Percentiles rank a stretch among this genome's conserved stretches.
Evolutionary conservation across 2,888 invertebrate genomes (phyloP).

Genomic region (Unio pictorum): DNA sequence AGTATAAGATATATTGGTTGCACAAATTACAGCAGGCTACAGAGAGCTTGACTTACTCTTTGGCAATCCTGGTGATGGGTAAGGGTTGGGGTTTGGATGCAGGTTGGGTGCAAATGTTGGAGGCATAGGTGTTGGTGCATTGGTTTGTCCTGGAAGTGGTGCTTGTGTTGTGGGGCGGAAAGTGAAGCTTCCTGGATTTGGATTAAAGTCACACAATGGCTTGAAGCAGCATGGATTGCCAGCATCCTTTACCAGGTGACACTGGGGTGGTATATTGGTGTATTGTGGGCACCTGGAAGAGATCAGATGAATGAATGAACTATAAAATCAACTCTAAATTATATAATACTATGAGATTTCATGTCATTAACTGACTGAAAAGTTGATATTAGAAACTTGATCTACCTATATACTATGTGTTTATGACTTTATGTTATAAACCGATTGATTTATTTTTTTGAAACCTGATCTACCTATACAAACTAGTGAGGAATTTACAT

Average conservation of each 20-base stretch:
- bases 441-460: too few species aligned
- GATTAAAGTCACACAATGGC: slow-evolving; percentile 45
- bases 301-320: neutral
- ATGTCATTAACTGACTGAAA: too few species aligned
- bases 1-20: too few species aligned
- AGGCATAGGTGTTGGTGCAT: slow-evolving; percentile 23
- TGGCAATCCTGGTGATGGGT: slow-evolving; percentile 22
- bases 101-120: slow-evolving; percentile 16
- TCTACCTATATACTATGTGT: too few species aligned
- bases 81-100: slow-evolving; percentile 12
- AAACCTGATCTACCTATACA: too few species aligned
- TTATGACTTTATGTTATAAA: too few species aligned
- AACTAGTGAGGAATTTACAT: too few species aligned
- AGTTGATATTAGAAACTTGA: too few species aligned
- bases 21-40: neutral
- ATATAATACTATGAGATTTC: too few species aligned
- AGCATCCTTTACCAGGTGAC: slow-evolving; percentile 45
- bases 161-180: slow-evolving; percentile 30
- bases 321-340: too few species aligned
- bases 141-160: slow-evolving; percentile 23
- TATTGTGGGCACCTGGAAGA: slow-evolving; percentile 42
- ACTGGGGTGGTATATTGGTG: slow-evolving; percentile 40
- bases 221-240: slow-evolving; percentile 50
- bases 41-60: slow-evolving; percentile 13
- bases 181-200: slow-evolving; percentile 26